These are phyloP conservation scores for Aleiodes alternator DNA, from an alignment of 2,888 invertebrate genomes.

Conservation along the genomic window DNA sequence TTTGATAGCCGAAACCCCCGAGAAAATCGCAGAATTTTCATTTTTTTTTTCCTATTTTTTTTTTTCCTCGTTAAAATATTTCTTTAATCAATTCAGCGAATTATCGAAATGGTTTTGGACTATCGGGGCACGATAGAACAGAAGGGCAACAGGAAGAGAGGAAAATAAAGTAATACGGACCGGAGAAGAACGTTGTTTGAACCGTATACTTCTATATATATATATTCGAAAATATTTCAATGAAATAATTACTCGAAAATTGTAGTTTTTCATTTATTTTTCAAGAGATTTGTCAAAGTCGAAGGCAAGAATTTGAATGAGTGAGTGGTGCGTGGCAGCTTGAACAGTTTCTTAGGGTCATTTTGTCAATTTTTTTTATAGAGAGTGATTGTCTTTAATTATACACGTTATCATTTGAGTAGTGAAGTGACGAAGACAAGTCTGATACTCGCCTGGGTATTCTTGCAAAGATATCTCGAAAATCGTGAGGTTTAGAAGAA, in stretches of 20 bases:
- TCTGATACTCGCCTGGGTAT: too few relatives aligned
- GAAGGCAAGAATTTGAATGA: constrained; percentile 45
- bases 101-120: neutral
- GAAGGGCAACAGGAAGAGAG: constrained; percentile 60
- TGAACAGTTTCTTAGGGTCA: constrained; percentile 59
- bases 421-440: neutral
- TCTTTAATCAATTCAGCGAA: constrained; percentile 4
- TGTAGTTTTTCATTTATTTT: neutral
- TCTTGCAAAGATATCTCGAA: too few relatives aligned
- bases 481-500: too few relatives aligned
- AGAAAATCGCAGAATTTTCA: constrained; percentile 46
- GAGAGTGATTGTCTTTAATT: constrained; percentile 74
- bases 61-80: constrained; percentile 27
- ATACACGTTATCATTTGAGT: constrained; percentile 64
- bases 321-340: constrained; percentile 63
- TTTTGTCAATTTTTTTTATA: constrained; percentile 62
- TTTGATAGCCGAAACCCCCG: constrained; percentile 52
- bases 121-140: constrained; percentile 48
- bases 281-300: constrained; percentile 22
- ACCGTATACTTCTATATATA: constrained; percentile 1
- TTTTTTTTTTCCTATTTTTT: constrained; percentile 19
- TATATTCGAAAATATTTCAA: constrained; percentile 8
- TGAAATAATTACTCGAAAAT: constrained; percentile 23
- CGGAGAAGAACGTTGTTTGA: constrained; percentile 32
- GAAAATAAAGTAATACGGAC: constrained; percentile 53